A percentile compares a stretch with the other conserved stretches of the same genome.
These are phyloP conservation scores for Colossoma macropomum DNA, from an alignment of 2,113 vertebrate genomes.

Conservation along the genomic window DNA sequence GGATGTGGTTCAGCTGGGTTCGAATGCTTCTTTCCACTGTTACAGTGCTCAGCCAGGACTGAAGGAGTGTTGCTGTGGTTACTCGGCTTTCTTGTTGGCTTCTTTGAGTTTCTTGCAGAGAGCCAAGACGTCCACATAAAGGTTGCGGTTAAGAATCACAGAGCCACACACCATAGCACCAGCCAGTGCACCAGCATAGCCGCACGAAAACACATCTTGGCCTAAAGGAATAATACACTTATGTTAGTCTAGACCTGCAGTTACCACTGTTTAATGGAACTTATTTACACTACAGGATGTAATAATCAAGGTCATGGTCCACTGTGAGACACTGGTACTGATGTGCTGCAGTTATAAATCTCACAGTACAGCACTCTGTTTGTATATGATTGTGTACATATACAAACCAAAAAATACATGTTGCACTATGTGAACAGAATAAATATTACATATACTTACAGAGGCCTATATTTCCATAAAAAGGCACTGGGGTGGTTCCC, in stretches of 20 bases:
- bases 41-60: not conserved
- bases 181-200: conserved; percentile 83
- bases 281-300: too few species aligned
- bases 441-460: too few species aligned
- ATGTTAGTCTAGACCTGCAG: not conserved
- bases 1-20: not conserved
- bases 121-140: conserved; percentile 73
- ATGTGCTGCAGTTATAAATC: too few species aligned
- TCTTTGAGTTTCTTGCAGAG: conserved; percentile 68
- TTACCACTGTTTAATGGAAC: too few species aligned
- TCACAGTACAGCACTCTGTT: too few species aligned
- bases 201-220: conserved; percentile 84
- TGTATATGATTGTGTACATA: too few species aligned
- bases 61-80: conserved; percentile 29
- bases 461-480: too few species aligned
- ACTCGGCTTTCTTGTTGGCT: conserved; percentile 71
- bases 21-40: not conserved
- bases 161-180: conserved; percentile 85
- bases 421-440: too few species aligned
- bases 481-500: too few species aligned
- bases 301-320: too few species aligned
- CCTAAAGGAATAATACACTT: conserved; percentile 68
- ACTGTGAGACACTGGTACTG: too few species aligned
- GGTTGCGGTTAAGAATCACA: conserved; percentile 83
- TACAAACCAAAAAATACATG: too few species aligned